A percentile compares a stretch with the other conserved stretches of the same genome.
Evolutionary conservation across 2,888 invertebrate genomes (phyloP).

Genomic region (Automeris io): DNA sequence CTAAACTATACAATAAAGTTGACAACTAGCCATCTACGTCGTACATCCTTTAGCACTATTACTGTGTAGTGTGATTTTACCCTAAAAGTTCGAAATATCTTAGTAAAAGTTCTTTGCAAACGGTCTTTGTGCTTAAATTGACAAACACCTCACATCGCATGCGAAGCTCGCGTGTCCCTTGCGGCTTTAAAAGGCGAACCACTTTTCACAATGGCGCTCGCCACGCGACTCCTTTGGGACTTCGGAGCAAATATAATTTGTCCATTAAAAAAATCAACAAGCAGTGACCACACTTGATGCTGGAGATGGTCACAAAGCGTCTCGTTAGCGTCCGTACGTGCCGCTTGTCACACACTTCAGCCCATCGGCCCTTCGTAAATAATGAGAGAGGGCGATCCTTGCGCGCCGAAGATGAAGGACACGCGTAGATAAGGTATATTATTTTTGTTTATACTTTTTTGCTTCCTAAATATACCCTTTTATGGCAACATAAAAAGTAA

Average conservation of each 20-base stretch:
- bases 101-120: slow-evolving; percentile 20
- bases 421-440: slow-evolving; percentile 4
- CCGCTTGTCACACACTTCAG: slow-evolving; percentile 72
- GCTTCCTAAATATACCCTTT: background rate
- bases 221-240: slow-evolving; percentile 47
- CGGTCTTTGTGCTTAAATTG: slow-evolving; percentile 20
- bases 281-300: slow-evolving; percentile 62
- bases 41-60: too few species aligned
- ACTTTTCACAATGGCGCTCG: slow-evolving; percentile 41
- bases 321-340: slow-evolving; percentile 75
- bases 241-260: slow-evolving; percentile 65
- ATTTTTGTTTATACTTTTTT: background rate
- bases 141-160: slow-evolving; percentile 44
- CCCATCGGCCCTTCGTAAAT: slow-evolving; percentile 75
- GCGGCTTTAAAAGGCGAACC: slow-evolving; percentile 57
- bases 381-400: slow-evolving; percentile 67
- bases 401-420: slow-evolving; percentile 13
- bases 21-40: too few species aligned
- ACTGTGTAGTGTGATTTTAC: too few species aligned
- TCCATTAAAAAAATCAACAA: slow-evolving; percentile 74
- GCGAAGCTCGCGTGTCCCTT: slow-evolving; percentile 43
- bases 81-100: slow-evolving; percentile 17
- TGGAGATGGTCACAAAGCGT: slow-evolving; percentile 74
- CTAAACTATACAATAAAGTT: too few species aligned
- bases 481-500: background rate